Conservation (phyloP, 2,888 invertebrate species). For the Choreutis nemorana region DNA sequence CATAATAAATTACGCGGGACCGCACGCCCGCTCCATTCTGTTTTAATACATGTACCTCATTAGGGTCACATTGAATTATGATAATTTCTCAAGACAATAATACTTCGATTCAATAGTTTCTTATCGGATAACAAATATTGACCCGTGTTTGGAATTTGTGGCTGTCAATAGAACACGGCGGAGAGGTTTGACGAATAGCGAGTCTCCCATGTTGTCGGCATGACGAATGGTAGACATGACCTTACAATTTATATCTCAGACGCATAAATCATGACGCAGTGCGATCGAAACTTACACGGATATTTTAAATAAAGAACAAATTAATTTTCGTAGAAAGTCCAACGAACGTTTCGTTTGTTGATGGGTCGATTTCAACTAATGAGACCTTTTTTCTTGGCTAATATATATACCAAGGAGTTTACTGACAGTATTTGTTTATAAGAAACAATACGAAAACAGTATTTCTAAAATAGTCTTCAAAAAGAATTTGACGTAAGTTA, state of each 20-base stretch:
- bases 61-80: conserved; percentile 24
- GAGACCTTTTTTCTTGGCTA: too few species aligned
- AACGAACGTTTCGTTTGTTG: too few species aligned
- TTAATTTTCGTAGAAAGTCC: too few species aligned
- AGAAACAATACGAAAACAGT: too few species aligned
- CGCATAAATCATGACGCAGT: conserved; percentile 50
- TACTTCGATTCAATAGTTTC: neutral
- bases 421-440: too few species aligned
- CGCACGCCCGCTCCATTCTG: conserved; percentile 22
- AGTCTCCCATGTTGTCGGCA: conserved; percentile 42
- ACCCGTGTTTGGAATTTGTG: conserved; percentile 18
- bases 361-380: too few species aligned
- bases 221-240: conserved; percentile 52
- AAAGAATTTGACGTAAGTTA: too few species aligned
- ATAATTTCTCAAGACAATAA: conserved; percentile 1
- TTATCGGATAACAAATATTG: conserved; percentile 13
- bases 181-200: conserved; percentile 37
- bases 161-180: conserved; percentile 34
- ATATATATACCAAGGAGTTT: too few species aligned
- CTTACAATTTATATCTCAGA: conserved; percentile 45
- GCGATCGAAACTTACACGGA: conserved; percentile 53
- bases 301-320: conserved; percentile 36
- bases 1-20: conserved; percentile 37
- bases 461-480: too few species aligned
- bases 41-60: conserved; percentile 31